Base-by-base conservation (phyloP, 2,888 invertebrate genomes). In the Lasiommata megera region DNA sequence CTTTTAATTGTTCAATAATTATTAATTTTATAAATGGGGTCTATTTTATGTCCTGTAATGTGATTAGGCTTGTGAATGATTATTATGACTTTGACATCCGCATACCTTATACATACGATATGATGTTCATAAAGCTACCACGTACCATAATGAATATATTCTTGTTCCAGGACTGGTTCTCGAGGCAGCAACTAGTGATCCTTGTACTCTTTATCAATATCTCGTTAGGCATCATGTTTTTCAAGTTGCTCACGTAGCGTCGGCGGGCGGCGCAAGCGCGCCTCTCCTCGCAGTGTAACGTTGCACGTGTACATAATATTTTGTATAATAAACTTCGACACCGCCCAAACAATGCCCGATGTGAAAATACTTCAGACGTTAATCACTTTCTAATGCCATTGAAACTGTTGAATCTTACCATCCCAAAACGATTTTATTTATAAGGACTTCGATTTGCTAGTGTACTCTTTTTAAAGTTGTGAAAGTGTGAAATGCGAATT, bases 191-290 rank as follows among this genome's bases (percentile, higher is more conserved):
- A 92, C 93, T 98, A 86, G 96, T 98, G 89, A 95, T 98, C 92
- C 92, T 98, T 84, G 97, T 98, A 77, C 93, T 98, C 75, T 95
- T 98, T 92, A 95, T 97, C 92, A 98, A 98, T 93, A 95, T 98
- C 92, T 96, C 96, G 73, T 92, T 98, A 93, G 98, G 97, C 87
- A 95, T 98, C 91, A 95, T 98, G 94, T 98, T 98, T 93, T 96
- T 97, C 93, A 97, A 97, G 91, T 93, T 98, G 92, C 93, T 98
- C 79, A 97, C 97, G 95, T 98, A 97, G 96, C 94, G 94, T 84
- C 92, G 92, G 94, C 91, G 76, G 62, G 76, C 67, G 89, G 88
- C 86, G 89, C 83, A 60, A 48, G 62, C 64, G 84, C 88, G 86
- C 84, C 87, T 69, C 63, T 62, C 62, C 48, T 67, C 63, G 69